Evolutionary conservation across 2,797 vertebrate genomes (phyloP).

Genomic region (Enteromius argenteus): DNA sequence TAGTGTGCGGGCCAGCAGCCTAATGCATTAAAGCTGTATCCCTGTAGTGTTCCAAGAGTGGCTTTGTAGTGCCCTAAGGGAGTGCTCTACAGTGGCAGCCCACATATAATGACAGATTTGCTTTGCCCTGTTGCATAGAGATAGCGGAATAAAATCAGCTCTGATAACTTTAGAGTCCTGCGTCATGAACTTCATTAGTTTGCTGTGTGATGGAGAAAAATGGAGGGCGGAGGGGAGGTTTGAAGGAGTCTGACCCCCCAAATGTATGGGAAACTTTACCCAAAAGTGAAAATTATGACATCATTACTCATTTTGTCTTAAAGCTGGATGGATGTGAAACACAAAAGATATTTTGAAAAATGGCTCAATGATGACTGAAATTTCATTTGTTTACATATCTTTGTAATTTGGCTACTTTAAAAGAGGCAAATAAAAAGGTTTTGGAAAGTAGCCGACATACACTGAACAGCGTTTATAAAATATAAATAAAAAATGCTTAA

Average conservation of each 20-base stretch:
- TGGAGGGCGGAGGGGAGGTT: not conserved
- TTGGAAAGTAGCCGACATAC: not conserved
- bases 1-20: slow-evolving; percentile 35
- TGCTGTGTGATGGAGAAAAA: not conserved
- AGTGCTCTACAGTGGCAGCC: slow-evolving; percentile 35
- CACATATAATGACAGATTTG: slow-evolving; percentile 42
- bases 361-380: not conserved
- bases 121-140: slow-evolving; percentile 31
- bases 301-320: not conserved
- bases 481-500: not conserved
- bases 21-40: slow-evolving; percentile 41
- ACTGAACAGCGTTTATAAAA: not conserved
- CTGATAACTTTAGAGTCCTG: slow-evolving; percentile 19
- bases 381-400: not conserved
- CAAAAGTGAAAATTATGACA: not conserved
- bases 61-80: slow-evolving; percentile 45
- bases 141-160: slow-evolving; percentile 31
- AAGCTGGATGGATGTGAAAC: not conserved
- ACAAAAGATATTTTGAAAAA: not conserved
- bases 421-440: not conserved
- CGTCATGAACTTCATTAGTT: slow-evolving; percentile 9
- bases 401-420: not conserved
- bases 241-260: not conserved
- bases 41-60: slow-evolving; percentile 43
- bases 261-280: not conserved